Evolutionary conservation across 2,888 invertebrate species (phyloP), one percentile per base, ranked within the genome.

Genomic region (Mystacides longicornis): DNA sequence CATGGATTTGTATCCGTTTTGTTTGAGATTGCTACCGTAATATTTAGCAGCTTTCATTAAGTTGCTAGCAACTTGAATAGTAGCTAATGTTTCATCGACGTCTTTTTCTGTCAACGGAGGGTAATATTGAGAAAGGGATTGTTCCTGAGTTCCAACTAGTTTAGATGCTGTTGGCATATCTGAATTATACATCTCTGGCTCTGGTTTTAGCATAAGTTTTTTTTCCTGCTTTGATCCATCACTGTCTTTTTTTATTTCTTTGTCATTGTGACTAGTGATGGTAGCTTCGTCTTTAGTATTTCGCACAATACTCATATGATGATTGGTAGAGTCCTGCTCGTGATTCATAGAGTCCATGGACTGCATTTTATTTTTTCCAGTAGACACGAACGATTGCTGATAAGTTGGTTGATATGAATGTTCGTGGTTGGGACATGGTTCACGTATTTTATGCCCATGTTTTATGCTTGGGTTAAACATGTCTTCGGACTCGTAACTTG

Each of bases 101-200:
- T 83, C 79, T 21, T 80, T 77, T 60, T 79, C 83, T 14, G 83
- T 82, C 23, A 85, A 69, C 0, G 81, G 79, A 1, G 83, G 76
- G 62, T 80, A 85, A 62, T 79, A 74, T 1, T 73, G 73, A 60
- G 70, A 71, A 1, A 69, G 67, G 60, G 68, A 69, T 0, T 71
- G 73, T 2, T 73, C 68, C 46, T 68, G 71, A 0, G 78, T 58
- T 3, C n/a, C 31, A 7, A 47, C 31, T 37, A 16, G 37, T 14
- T 37, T 37, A 14, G 37, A 37, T 3, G 16, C 14, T 7, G 37
- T 37, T 14, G 16, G 14, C 16, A n/a, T 16, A n/a, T n/a, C n/a
- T n/a, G n/a, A n/a, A 37, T 37, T 37, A 14, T 37, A n/a, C 14
- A 16, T 14, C 16, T 37, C 37, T n/a, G 37, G 37, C 14, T n/a